Evolutionary conservation across 2,113 vertebrate species (phyloP), one percentile per base, ranked within the genome.

Genomic region (Indicator maculatus): DNA sequence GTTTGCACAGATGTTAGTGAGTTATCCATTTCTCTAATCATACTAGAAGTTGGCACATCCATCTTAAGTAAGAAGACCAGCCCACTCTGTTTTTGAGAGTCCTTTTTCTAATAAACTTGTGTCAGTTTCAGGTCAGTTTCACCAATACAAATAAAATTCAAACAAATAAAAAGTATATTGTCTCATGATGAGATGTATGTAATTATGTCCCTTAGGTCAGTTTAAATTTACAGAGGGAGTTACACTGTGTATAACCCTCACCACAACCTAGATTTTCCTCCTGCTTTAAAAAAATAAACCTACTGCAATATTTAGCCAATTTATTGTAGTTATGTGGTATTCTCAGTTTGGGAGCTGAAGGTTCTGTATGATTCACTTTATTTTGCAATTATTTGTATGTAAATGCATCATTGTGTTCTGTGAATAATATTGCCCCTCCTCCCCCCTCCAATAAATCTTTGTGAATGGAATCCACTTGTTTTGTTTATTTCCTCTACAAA

Each of bases 1-100:
- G 98, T 98, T 98, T 98, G 98, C 98, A 99, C 99, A 98, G 98
- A 99, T 99, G 98, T 99, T 99, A 99, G 98, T 98, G 98, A 99
- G 98, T 99, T 99, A 99, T 99, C 99, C 98, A 98, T 99, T 98
- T 98, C 98, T 98, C 98, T 98, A 98, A 98, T 99, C 99, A 98
- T 98, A 98, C 98, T 97, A 98, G 98, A 98, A 99, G 98, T 98
- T 98, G 98, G 97, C 97, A 98, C 98, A 99, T 99, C 98, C 98
- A 98, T 99, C 98, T 99, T 98, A 97, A 98, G 98, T 98, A 98
- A 98, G 98, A 98, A 98, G 98, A 97, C 98, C 98, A 96, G 98
- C 98, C 98, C 98, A 97, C 97, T 96, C 73, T 97, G 96, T 97
- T 97, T 97, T 96, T 95, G 97, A 76, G 96, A 97, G 97, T 97